Evolutionary conservation across 2,113 vertebrate genomes (phyloP).

Genomic region (Oophaga pumilio): DNA sequence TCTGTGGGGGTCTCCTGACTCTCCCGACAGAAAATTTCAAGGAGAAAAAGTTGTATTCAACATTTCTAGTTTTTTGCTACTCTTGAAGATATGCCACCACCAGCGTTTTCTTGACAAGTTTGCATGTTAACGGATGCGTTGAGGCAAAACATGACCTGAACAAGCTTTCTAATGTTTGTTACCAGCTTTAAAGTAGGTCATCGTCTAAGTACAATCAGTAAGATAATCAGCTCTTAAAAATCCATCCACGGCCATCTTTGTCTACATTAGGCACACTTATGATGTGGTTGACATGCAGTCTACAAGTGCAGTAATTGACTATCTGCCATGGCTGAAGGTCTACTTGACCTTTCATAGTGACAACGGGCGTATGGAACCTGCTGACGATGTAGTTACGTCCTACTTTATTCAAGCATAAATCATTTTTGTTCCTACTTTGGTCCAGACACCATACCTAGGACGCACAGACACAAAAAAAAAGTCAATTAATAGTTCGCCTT

Average conservation of each 20-base stretch:
- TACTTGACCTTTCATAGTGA: slow-evolving; percentile 40
- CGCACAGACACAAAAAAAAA: slow-evolving; percentile 31
- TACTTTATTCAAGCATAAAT: slow-evolving; percentile 45
- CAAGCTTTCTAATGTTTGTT: background rate
- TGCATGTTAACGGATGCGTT: background rate
- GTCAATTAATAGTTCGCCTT: slow-evolving; percentile 51
- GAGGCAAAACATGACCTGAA: background rate
- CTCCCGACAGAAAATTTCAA: no score
- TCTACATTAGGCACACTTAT: slow-evolving; percentile 26
- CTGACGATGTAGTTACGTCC: slow-evolving; percentile 40
- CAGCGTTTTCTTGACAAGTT: background rate
- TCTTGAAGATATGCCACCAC: background rate
- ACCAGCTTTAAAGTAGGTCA: background rate
- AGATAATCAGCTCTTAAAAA: slow-evolving; percentile 4
- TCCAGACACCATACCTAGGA: slow-evolving; percentile 18
- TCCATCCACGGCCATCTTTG: background rate
- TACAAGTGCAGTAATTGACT: slow-evolving; percentile 35
- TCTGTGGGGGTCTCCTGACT: no score
- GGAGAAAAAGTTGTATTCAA: background rate
- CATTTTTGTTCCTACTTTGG: slow-evolving; percentile 30
- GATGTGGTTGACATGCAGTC: slow-evolving; percentile 32
- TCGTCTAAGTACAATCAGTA: background rate
- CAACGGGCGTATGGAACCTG: slow-evolving; percentile 23
- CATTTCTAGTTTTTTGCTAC: background rate
- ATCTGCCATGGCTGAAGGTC: slow-evolving; percentile 49